These are phyloP conservation scores for Dromiciops gliroides DNA, from an alignment of 2,113 vertebrate species.

Conservation along the genomic window DNA sequence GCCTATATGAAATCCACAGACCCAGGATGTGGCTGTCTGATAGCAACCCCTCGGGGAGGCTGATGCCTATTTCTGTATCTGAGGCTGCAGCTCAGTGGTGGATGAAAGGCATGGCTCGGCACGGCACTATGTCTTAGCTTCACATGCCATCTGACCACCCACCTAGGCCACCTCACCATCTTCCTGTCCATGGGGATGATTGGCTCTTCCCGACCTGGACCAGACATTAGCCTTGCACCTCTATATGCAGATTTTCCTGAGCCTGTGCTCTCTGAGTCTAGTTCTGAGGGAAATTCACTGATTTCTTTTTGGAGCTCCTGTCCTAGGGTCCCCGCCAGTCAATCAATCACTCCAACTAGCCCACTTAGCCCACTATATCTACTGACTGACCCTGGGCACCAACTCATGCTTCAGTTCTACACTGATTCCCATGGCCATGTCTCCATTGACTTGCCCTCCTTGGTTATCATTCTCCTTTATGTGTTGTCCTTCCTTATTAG, in stretches of 20 bases:
- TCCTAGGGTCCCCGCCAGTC: background rate
- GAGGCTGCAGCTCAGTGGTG: background rate
- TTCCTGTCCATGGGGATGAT: background rate
- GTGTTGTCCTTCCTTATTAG: background rate
- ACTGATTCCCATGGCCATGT: background rate
- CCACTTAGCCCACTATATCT: background rate
- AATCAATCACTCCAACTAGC: background rate
- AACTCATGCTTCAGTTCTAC: background rate
- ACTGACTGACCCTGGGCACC: background rate
- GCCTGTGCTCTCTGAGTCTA: background rate
- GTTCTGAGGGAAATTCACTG: background rate
- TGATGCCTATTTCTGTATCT: conserved; percentile 38
- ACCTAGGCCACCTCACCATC: background rate
- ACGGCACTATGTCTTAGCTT: background rate
- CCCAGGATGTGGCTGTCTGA: background rate
- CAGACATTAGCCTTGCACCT: background rate
- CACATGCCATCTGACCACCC: background rate
- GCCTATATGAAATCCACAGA: conserved; percentile 23
- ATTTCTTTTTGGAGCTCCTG: background rate
- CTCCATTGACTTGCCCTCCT: background rate
- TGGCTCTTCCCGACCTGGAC: background rate
- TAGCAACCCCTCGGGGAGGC: conserved; percentile 3
- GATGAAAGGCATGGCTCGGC: background rate
- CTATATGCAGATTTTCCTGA: background rate
- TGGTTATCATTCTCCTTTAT: background rate